phyloP scores from a whole-genome alignment of 2,888 invertebrate genomes.

The Rhogogaster chlorosoma region DNA sequence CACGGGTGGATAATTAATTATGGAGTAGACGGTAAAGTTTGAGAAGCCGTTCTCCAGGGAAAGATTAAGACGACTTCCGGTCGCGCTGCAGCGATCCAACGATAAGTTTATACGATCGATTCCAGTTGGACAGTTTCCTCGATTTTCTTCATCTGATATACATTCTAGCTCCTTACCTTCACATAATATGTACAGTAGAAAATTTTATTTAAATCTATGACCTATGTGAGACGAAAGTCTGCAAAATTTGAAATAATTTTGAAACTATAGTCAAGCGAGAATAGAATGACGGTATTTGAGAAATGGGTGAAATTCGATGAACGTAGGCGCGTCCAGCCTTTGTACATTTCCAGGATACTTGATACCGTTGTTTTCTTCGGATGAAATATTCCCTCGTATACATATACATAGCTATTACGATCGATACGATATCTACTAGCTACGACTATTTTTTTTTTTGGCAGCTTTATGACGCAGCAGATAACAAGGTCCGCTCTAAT shows the following conservation, averaged over 20 bases:
- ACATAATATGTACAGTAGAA: too few relatives aligned
- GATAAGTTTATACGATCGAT: slow-evolving; percentile 18
- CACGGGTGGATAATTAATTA: slow-evolving; percentile 31
- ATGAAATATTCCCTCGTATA: slow-evolving; percentile 1
- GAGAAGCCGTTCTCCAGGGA: not conserved
- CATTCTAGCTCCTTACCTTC: not conserved
- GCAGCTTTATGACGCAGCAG: slow-evolving; percentile 28
- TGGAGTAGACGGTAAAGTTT: slow-evolving; percentile 26
- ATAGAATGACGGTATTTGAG: not conserved
- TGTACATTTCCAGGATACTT: not conserved
- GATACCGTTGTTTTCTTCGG: slow-evolving; percentile 11
- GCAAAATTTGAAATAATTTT: not conserved
- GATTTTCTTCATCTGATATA: not conserved
- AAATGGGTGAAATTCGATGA: not conserved
- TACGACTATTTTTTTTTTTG: slow-evolving; percentile 16
- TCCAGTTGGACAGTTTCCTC: not conserved
- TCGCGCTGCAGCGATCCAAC: not conserved
- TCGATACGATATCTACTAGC: not conserved
- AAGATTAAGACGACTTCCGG: not conserved
- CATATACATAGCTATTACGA: not conserved
- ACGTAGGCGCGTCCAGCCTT: not conserved
- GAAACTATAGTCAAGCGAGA: not conserved
- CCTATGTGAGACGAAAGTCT: not conserved
- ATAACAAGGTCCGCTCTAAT: slow-evolving; percentile 1
- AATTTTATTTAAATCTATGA: too few relatives aligned